Evolutionary conservation across 2,797 vertebrate species (phyloP).

Genomic region (Melanotaenia boesemani): DNA sequence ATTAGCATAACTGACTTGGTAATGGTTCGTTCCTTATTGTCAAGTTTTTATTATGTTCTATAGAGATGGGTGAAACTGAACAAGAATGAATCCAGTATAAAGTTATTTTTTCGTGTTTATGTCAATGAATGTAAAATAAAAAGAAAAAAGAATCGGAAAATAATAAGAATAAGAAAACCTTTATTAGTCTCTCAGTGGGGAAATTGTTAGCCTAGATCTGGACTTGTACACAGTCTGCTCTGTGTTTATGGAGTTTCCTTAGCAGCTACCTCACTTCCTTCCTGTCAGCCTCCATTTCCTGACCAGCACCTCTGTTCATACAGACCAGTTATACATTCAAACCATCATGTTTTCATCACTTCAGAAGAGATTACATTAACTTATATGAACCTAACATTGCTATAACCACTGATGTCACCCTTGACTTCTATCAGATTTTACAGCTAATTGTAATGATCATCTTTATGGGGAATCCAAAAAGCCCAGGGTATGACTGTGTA

Average conservation of each 20-base stretch:
- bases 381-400: neutral
- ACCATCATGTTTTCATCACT: conserved; percentile 3
- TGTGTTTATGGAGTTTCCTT: conserved; percentile 56
- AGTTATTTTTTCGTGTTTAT: neutral
- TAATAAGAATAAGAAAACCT: neutral
- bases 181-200: too few relatives aligned
- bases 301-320: conserved; percentile 29
- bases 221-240: conserved; percentile 21
- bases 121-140: neutral
- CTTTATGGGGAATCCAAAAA: neutral
- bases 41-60: neutral
- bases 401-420: neutral
- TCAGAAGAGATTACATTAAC: neutral
- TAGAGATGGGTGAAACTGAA: neutral
- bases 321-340: conserved; percentile 17
- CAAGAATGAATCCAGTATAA: neutral
- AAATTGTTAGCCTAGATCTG: neutral
- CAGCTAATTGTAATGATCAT: neutral
- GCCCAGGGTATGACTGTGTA: neutral
- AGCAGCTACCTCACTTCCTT: conserved; percentile 59
- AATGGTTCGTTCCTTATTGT: neutral
- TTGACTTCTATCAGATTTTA: neutral
- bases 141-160: neutral
- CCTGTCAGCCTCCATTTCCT: conserved; percentile 70
- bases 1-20: neutral